Conservation (phyloP, 2,113 vertebrate genomes). For the Dasypus novemcinctus region DNA sequence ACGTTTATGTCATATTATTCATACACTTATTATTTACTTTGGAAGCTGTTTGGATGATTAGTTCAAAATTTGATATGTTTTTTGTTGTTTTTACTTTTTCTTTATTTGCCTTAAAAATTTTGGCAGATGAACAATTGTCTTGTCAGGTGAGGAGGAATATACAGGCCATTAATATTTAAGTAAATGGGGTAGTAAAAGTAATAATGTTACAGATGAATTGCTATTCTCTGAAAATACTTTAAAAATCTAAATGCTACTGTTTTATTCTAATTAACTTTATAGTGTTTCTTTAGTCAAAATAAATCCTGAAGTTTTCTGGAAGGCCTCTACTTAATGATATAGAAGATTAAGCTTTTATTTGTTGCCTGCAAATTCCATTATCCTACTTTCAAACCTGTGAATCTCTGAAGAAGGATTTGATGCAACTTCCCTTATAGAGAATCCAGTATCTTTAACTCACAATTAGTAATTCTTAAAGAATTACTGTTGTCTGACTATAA, state of each 20-base stretch:
- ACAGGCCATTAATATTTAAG: not conserved
- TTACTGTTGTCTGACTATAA: not conserved
- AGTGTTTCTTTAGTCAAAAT: not conserved
- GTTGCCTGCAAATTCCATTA: not conserved
- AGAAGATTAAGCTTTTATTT: not conserved
- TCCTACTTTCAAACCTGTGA: not conserved
- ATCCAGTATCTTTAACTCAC: not conserved
- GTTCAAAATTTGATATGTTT: not conserved
- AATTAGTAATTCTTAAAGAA: not conserved
- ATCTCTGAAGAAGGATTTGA: not conserved
- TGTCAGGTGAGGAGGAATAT: not conserved
- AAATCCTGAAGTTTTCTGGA: not conserved
- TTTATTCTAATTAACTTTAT: not conserved
- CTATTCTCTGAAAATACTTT: not conserved
- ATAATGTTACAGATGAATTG: not conserved
- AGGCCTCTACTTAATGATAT: not conserved
- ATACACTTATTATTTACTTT: not conserved
- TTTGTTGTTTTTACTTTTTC: too few relatives aligned
- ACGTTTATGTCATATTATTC: not conserved
- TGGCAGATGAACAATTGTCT: not conserved
- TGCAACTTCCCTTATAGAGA: not conserved
- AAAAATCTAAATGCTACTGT: not conserved
- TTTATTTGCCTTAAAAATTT: not conserved
- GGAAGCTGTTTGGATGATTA: not conserved
- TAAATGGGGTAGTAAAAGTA: not conserved